Conservation (phyloP, 1,140 invertebrate genomes). For the Drosophila insularis region DNA sequence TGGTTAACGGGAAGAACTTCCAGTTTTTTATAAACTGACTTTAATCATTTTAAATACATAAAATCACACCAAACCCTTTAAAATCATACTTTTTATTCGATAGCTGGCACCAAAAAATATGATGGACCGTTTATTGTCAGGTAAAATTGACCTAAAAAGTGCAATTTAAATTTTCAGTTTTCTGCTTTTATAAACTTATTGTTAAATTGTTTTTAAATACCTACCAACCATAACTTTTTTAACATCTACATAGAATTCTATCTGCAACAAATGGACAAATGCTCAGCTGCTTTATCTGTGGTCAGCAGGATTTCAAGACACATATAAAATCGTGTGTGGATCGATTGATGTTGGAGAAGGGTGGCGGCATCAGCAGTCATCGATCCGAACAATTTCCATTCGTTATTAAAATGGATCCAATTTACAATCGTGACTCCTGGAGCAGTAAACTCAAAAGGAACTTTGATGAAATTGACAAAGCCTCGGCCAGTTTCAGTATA, state of each 20-base stretch:
- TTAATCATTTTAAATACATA: not conserved
- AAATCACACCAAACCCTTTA: not conserved
- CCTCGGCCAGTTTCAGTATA: conserved; percentile 70
- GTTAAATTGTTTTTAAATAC: not conserved
- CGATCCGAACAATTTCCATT: conserved; percentile 19
- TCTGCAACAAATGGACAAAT: conserved; percentile 45
- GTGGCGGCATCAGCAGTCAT: conserved; percentile 18
- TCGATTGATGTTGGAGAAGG: conserved; percentile 20
- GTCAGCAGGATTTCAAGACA: conserved; percentile 41
- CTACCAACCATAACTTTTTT: not conserved
- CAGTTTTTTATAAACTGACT: too few species aligned
- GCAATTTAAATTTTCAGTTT: not conserved
- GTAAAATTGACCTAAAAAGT: conserved; percentile 18
- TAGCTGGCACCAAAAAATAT: conserved; percentile 51
- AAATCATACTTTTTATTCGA: not conserved
- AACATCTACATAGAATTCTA: conserved; percentile 36
- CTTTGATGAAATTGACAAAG: conserved; percentile 72
- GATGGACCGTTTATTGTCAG: conserved; percentile 51
- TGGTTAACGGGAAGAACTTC: not conserved
- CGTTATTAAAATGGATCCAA: conserved; percentile 46
- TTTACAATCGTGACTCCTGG: conserved; percentile 59
- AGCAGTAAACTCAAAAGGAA: conserved; percentile 67
- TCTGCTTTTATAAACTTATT: not conserved
- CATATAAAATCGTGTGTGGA: conserved; percentile 31
- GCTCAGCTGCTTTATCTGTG: conserved; percentile 52